These are phyloP conservation scores for Podocnemis expansa DNA, from an alignment of 2,113 vertebrate genomes.

Conservation along the genomic window DNA sequence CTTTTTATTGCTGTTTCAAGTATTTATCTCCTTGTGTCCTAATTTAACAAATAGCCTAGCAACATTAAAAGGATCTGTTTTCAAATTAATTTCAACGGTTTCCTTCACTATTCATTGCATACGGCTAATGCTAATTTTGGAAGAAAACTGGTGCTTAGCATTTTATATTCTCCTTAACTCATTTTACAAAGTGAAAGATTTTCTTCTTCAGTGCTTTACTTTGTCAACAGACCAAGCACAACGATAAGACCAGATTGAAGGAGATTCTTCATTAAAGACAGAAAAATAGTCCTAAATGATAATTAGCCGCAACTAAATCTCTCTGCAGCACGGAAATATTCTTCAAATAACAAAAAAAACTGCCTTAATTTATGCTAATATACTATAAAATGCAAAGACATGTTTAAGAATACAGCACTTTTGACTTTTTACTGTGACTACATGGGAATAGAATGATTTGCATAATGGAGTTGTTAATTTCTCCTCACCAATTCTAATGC, in stretches of 20 bases:
- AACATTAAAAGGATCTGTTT: not conserved
- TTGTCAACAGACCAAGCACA: constrained; percentile 36
- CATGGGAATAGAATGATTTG: constrained; percentile 28
- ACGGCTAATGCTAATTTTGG: not conserved
- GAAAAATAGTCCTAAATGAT: constrained; percentile 36
- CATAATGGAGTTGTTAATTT: constrained; percentile 4
- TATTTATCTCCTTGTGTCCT: not conserved
- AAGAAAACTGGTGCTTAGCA: not conserved
- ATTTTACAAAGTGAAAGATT: constrained; percentile 21
- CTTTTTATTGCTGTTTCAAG: constrained; percentile 15
- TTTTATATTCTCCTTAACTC: not conserved
- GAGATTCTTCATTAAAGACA: constrained; percentile 4
- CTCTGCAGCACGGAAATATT: constrained; percentile 8
- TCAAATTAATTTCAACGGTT: constrained; percentile 15
- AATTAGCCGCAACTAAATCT: constrained; percentile 45
- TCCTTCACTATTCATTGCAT: not conserved
- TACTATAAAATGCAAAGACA: constrained; percentile 34
- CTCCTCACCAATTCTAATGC: not conserved
- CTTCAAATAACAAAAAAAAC: constrained; percentile 39
- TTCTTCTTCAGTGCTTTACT: not conserved
- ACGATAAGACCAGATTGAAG: constrained; percentile 28
- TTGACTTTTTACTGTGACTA: constrained; percentile 24
- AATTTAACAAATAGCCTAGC: constrained; percentile 2
- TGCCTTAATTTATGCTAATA: constrained; percentile 53
- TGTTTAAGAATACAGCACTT: constrained; percentile 34